Percentiles rank a stretch among this genome's conserved stretches.
phyloP scores from a whole-genome alignment of 1,140 invertebrate species.

The Laupala kohalensis region DNA sequence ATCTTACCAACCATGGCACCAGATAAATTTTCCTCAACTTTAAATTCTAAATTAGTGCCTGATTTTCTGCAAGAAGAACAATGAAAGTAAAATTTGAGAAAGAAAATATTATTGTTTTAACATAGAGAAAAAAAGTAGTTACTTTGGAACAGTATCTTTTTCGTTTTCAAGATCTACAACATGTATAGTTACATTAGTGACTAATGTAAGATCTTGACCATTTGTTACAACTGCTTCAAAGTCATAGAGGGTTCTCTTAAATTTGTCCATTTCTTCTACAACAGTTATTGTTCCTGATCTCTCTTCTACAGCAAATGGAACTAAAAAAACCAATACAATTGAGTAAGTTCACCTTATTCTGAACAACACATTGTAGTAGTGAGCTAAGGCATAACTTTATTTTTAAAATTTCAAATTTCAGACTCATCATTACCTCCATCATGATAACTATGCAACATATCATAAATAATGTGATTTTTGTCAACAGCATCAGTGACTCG shows the following conservation, averaged over 20 bases:
- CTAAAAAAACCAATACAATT: slow-evolving; percentile 33
- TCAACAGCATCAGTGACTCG: slow-evolving; percentile 55
- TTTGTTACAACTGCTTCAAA: slow-evolving; percentile 68
- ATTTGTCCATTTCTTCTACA: slow-evolving; percentile 57
- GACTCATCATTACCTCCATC: slow-evolving; percentile 48
- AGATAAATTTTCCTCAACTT: slow-evolving; percentile 61
- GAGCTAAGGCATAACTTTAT: no score
- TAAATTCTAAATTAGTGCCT: slow-evolving; percentile 46
- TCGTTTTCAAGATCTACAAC: slow-evolving; percentile 52
- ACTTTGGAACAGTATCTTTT: not conserved
- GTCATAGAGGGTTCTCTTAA: slow-evolving; percentile 50
- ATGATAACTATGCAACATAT: slow-evolving; percentile 65
- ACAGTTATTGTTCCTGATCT: slow-evolving; percentile 77
- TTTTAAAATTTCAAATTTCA: not conserved
- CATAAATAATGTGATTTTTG: slow-evolving; percentile 52
- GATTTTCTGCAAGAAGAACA: not conserved
- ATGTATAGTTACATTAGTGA: slow-evolving; percentile 70
- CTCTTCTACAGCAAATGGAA: slow-evolving; percentile 81
- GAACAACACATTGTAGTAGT: not conserved
- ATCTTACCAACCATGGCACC: slow-evolving; percentile 63
- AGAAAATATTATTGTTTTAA: slow-evolving; percentile 27
- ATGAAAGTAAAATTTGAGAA: slow-evolving; percentile 15
- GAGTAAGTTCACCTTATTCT: not conserved
- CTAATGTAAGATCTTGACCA: slow-evolving; percentile 46
- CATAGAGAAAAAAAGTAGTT: not conserved